Evolutionary conservation across 2,888 invertebrate species (phyloP).

Genomic region (Linnaemya tessellans): DNA sequence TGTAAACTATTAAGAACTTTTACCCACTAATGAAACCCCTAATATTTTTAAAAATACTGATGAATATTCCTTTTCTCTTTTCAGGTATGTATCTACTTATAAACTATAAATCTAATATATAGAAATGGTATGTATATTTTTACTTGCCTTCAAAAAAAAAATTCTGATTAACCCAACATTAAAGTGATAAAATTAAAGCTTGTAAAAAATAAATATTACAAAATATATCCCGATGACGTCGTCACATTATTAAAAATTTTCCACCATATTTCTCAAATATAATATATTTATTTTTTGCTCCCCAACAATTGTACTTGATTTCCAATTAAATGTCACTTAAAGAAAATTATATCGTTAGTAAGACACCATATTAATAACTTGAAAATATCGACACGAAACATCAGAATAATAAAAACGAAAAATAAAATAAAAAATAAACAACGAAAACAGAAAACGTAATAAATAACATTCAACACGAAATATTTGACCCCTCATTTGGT

Average conservation of each 20-base stretch:
- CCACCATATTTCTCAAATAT: background rate
- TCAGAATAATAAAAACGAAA: constrained; percentile 33
- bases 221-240: background rate
- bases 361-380: constrained; percentile 48
- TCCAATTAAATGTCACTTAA: constrained; percentile 61
- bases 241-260: background rate
- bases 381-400: constrained; percentile 62
- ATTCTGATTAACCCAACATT: too few species aligned
- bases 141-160: too few species aligned
- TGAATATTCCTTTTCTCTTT: too few species aligned
- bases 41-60: too few species aligned
- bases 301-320: constrained; percentile 9
- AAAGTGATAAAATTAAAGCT: too few species aligned
- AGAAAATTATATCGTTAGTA: constrained; percentile 41
- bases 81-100: too few species aligned
- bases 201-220: too few species aligned
- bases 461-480: constrained; percentile 24
- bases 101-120: too few species aligned
- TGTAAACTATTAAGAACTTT: too few species aligned
- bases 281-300: background rate
- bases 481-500: constrained; percentile 60
- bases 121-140: too few species aligned
- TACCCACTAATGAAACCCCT: too few species aligned
- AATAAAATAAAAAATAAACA: background rate
- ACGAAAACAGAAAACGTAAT: background rate